Evolutionary conservation across 2,888 invertebrate genomes (phyloP).

Genomic region (Biston stratarius): DNA sequence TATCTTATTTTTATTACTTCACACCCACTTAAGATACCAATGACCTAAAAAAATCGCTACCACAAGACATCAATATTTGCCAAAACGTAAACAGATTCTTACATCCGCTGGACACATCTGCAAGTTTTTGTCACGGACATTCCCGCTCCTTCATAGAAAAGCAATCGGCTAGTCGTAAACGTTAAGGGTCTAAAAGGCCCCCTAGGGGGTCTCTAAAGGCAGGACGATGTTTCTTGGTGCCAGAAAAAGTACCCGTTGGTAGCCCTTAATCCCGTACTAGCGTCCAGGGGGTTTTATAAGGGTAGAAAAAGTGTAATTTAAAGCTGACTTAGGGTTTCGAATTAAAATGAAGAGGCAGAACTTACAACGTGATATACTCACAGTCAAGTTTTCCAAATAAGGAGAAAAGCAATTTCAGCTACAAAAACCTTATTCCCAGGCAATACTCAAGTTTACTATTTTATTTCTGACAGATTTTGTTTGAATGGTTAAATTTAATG

Average conservation of each 20-base stretch:
- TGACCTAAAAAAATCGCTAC: constrained; percentile 30
- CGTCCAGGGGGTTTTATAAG: constrained; percentile 79
- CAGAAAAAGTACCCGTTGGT: constrained; percentile 79
- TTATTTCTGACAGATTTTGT: too few relatives aligned
- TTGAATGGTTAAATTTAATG: too few relatives aligned
- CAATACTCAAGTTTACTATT: too few relatives aligned
- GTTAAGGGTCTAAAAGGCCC: constrained; percentile 87
- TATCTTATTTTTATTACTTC: constrained; percentile 23
- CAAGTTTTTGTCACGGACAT: constrained; percentile 75
- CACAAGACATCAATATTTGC: constrained; percentile 57
- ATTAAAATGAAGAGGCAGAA: constrained; percentile 80
- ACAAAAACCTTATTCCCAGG: too few relatives aligned
- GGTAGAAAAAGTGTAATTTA: constrained; percentile 84
- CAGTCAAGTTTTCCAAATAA: constrained; percentile 37
- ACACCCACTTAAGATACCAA: constrained; percentile 35
- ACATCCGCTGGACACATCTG: constrained; percentile 75
- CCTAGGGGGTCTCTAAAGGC: constrained; percentile 85
- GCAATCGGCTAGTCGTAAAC: constrained; percentile 89
- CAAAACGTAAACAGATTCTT: constrained; percentile 68
- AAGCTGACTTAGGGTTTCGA: constrained; percentile 84
- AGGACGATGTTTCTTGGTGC: constrained; percentile 80
- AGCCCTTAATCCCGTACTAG: constrained; percentile 77
- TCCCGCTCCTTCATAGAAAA: constrained; percentile 84
- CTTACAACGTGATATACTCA: constrained; percentile 32
- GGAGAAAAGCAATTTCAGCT: constrained; percentile 10